Evolutionary conservation across 2,888 invertebrate genomes (phyloP), one percentile per base, ranked within the genome.

Genomic region (Pseudoips prasinana): DNA sequence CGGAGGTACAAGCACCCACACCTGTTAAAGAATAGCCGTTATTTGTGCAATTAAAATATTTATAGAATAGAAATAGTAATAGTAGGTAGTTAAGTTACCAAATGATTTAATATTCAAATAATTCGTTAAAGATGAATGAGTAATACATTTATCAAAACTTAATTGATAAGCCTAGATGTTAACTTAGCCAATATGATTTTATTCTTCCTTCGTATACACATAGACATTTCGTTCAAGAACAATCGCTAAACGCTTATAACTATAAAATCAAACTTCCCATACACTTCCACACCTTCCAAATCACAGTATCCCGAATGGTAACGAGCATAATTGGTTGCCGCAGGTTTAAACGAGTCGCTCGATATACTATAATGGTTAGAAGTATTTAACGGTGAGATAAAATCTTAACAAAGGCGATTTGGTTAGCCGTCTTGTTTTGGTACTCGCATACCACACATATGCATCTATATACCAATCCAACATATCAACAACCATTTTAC

Each of bases 321-420:
- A 75, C 75, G 71, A 70, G 66, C 73, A 66, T 73, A 73, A 79
- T 75, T 73, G 76, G 71, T 72, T 74, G 75, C 80, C 75, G 74
- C 77, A 65, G 74, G 80, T 80, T 71, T 63, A 71, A 77, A 71
- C 65, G 75, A 78, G 79, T 75, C 73, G 77, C 63, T 67, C 74
- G 75, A 81, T 81, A 76, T 75, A 82, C 74, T 78, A 70, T 84
- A 82, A 83, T 84, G 82, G 83, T 80, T 81, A 79, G 75, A 85
- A 86, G 83, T 85, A 86, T 86, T 87, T 87, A 87, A 86, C 82
- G 76, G 79, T 64, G 70, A 85, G 87, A 87, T 87, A 86, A 84
- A 86, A 87, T 87, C 87, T 87, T 76, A 82, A 86, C 85, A 87
- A 87, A 87, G 75, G 83, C 82, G 82, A 85, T 86, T 87, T 83